Evolutionary conservation across 2,113 vertebrate species (phyloP), one percentile per base, ranked within the genome.

Genomic region (Cheilinus undulatus): DNA sequence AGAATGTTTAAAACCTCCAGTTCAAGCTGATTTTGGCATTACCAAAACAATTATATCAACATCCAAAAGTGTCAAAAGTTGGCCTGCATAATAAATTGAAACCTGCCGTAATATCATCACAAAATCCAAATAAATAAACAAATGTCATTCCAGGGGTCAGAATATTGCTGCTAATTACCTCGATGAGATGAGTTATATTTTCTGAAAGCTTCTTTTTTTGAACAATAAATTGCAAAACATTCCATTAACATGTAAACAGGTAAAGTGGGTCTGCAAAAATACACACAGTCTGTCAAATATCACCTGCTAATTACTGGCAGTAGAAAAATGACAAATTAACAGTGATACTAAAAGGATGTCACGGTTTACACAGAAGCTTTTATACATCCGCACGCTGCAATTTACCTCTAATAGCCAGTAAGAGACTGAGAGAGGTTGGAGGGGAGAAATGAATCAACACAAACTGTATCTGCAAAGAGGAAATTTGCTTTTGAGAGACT

Each of bases 281-380:
- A 81, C 22, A 64, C 53, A 40, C 61, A 58, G 40, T 69, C 46
- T 49, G 43, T 60, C 52, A 62, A 4, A 28, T 71, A 87, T 87
- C 79, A 80, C 82, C 69, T 60, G 74, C 76, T 87, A 91, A 89
- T 88, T 84, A 83, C 76, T 42, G 50, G 60, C 76, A 76, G 79
- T 74, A 80, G 27, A 46, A 85, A 87, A 62, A 66, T 19, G 69
- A 62, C 70, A 84, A 89, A 88, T 91, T 85, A 91, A 65, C 73
- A 72, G 60, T 69, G 62, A 80, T 46, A 67, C 78, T 85, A 85
- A 90, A 88, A 86, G 69, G 73, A 81, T 86, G 66, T 46, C 75
- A 59, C 40, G 54, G 63, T 82, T 85, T 78, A 76, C 70, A 50
- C 23, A 34, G 65, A 76, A 40, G 76, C 75, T 82, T 81, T 89